A percentile compares a stretch with the other conserved stretches of the same genome.
Conservation (phyloP, 2,113 vertebrate genomes). For the Crocuta crocuta region DNA sequence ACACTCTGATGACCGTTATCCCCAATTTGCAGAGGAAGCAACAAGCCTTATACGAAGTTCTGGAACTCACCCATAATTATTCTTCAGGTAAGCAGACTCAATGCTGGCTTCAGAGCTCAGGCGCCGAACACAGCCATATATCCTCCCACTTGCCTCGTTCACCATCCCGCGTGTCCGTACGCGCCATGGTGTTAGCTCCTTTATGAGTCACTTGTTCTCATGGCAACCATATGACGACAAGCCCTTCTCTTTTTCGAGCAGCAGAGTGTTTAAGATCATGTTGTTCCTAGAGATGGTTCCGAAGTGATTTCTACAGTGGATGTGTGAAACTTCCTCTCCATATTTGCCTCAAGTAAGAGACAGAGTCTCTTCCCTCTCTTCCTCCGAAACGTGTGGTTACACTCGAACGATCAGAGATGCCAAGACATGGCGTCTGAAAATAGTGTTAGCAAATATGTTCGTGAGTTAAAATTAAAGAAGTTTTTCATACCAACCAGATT, state of each 20-base stretch:
- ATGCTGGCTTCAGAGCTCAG: background rate
- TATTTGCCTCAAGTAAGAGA: conserved; percentile 54
- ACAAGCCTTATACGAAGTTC: background rate
- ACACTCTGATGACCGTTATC: background rate
- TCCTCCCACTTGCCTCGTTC: background rate
- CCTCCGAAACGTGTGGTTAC: conserved; percentile 67
- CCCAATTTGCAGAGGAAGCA: background rate
- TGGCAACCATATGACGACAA: background rate
- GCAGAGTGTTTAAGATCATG: conserved; percentile 25
- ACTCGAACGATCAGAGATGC: conserved; percentile 71
- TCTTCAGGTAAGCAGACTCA: background rate
- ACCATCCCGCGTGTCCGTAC: no score
- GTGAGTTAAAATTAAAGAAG: conserved; percentile 72
- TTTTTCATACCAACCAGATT: conserved; percentile 64
- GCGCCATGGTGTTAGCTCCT: background rate
- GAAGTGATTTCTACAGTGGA: background rate
- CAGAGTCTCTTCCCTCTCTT: conserved; percentile 55
- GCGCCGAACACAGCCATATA: no score
- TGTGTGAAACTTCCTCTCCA: background rate
- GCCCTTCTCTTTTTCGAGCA: conserved; percentile 49
- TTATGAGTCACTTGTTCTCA: background rate
- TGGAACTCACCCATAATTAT: background rate
- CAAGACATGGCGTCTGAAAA: conserved; percentile 76
- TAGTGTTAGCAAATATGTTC: conserved; percentile 77
- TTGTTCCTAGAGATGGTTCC: background rate